A percentile compares a stretch with the other conserved stretches of the same genome.
Conservation (phyloP, 1,140 invertebrate genomes). For the Procambarus virginalis region DNA sequence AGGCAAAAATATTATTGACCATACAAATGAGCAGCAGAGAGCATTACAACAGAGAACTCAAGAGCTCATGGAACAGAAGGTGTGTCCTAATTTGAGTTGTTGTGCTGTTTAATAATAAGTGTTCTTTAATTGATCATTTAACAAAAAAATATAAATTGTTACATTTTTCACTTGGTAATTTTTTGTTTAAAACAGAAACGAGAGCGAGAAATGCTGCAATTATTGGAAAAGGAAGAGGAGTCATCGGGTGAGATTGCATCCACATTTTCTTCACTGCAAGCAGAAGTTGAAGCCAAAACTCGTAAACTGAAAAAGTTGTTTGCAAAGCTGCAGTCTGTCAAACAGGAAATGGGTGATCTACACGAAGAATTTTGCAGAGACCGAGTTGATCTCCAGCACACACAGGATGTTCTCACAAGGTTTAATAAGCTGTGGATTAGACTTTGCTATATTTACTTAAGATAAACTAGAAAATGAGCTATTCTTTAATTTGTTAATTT, state of each 20-base stretch:
- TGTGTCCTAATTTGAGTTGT: constrained; percentile 70
- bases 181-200: constrained; percentile 73
- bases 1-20: constrained; percentile 90
- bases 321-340: constrained; percentile 79
- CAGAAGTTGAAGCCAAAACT: constrained; percentile 94
- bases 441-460: constrained; percentile 70
- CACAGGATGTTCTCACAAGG: constrained; percentile 86
- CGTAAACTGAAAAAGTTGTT: constrained; percentile 87
- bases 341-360: constrained; percentile 86
- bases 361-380: constrained; percentile 88
- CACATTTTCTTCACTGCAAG: constrained; percentile 89
- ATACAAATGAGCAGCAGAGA: constrained; percentile 90
- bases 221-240: constrained; percentile 90
- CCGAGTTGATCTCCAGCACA: constrained; percentile 85
- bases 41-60: constrained; percentile 85
- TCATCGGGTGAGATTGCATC: constrained; percentile 88
- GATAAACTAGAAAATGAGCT: constrained; percentile 63
- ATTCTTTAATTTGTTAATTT: no score
- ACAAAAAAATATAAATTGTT: no score
- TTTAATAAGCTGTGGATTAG: constrained; percentile 63
- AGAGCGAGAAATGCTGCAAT: constrained; percentile 90
- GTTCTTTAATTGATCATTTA: no score
- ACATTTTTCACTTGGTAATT: neutral
- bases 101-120: neutral
- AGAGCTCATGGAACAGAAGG: constrained; percentile 90